Conservation (phyloP, 2,888 invertebrate species). For the Dicycla oo region DNA sequence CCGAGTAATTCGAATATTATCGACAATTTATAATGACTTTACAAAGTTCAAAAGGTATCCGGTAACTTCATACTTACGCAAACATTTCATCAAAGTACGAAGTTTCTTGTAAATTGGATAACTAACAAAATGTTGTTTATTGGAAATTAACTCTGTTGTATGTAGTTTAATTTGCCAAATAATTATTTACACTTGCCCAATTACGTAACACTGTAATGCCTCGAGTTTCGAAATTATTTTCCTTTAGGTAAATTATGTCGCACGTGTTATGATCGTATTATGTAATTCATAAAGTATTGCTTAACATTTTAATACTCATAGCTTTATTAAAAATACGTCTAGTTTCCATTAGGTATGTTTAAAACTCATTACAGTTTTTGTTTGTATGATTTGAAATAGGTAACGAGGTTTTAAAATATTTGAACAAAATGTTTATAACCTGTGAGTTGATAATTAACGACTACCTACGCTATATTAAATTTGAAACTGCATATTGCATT, state of each 20-base stretch:
- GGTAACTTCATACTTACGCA: constrained; percentile 20
- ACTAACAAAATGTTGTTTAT: constrained; percentile 41
- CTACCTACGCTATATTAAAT: not conserved
- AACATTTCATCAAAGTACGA: constrained; percentile 13
- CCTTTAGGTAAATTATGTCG: not conserved
- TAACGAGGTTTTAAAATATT: not conserved
- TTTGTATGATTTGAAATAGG: not conserved
- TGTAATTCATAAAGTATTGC: not conserved
- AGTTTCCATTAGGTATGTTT: not conserved
- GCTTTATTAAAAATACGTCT: constrained; percentile 1
- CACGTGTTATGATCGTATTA: not conserved
- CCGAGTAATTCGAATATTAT: constrained; percentile 44
- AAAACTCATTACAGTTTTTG: not conserved
- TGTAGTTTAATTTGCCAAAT: constrained; percentile 15
- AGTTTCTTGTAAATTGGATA: constrained; percentile 38
- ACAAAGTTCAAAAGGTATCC: constrained; percentile 46
- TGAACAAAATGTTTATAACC: not conserved
- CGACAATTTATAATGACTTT: constrained; percentile 50
- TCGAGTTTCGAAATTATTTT: constrained; percentile 1
- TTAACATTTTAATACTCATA: not conserved
- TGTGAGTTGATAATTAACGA: not conserved
- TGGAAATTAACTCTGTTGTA: constrained; percentile 21
- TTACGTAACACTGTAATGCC: not conserved
- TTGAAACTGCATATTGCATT: not conserved
- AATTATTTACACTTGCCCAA: constrained; percentile 23